A percentile compares a stretch with the other conserved stretches of the same genome.
phyloP scores from a whole-genome alignment of 2,888 invertebrate genomes.

The Stictocephala bisonia region DNA sequence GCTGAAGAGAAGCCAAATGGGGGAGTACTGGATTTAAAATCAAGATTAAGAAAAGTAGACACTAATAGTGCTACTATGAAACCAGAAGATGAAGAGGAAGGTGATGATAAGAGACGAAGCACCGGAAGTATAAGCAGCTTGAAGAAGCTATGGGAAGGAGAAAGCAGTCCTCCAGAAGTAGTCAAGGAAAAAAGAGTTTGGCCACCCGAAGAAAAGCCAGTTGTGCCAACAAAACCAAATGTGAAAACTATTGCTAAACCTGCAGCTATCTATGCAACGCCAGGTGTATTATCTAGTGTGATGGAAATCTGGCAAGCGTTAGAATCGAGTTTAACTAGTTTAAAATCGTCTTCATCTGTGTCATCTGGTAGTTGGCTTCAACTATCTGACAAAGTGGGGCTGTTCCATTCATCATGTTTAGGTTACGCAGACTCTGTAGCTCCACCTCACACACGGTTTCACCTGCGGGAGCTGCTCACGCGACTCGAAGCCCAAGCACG shows the following conservation, averaged over 20 bases:
- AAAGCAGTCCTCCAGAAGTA: conserved; percentile 66
- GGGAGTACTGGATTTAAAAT: conserved; percentile 84
- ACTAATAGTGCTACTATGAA: conserved; percentile 62
- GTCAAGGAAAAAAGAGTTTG: conserved; percentile 66
- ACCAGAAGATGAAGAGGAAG: conserved; percentile 68
- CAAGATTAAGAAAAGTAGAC: conserved; percentile 84
- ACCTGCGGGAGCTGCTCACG: conserved; percentile 81
- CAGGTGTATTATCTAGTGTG: conserved; percentile 69
- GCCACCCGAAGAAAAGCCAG: conserved; percentile 72
- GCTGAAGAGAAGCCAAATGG: conserved; percentile 67
- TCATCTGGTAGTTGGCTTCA: conserved; percentile 81
- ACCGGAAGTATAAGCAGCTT: conserved; percentile 93
- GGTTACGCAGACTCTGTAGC: conserved; percentile 84
- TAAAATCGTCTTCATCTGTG: conserved; percentile 68
- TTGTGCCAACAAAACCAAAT: conserved; percentile 70
- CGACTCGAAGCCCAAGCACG: conserved; percentile 77
- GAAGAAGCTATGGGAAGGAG: conserved; percentile 92
- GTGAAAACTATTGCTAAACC: conserved; percentile 63
- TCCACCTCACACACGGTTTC: conserved; percentile 89
- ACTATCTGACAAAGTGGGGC: conserved; percentile 82
- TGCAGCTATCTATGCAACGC: conserved; percentile 84
- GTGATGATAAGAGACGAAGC: conserved; percentile 88
- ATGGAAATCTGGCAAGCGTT: conserved; percentile 75
- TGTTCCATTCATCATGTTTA: conserved; percentile 84
- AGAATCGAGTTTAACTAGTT: conserved; percentile 74